A percentile compares a stretch with the other conserved stretches of the same genome.
These are phyloP conservation scores for Zaprionus camerounensis DNA, from an alignment of 1,140 invertebrate genomes.

Conservation along the genomic window DNA sequence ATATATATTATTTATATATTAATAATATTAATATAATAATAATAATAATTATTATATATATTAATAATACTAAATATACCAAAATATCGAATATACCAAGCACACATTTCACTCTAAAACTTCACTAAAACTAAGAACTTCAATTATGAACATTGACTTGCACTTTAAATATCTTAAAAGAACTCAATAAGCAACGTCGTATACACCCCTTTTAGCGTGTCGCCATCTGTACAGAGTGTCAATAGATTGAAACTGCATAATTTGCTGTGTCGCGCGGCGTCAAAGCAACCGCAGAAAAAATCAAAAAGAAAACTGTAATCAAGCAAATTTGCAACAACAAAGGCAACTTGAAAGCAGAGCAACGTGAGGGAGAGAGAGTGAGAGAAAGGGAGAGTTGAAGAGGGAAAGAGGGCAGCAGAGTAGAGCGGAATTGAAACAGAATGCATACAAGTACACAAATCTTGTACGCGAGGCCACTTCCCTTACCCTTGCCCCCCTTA, in stretches of 20 bases:
- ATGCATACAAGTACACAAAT: conserved; percentile 13
- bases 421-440: background rate
- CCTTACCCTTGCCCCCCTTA: background rate
- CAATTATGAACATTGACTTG: no score
- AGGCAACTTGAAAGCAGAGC: conserved; percentile 6
- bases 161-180: no score
- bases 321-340: conserved; percentile 22
- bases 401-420: background rate
- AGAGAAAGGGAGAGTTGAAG: background rate
- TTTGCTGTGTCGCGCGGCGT: conserved; percentile 9
- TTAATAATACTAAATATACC: no score
- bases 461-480: background rate
- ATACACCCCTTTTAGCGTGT: background rate
- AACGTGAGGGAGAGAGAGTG: background rate
- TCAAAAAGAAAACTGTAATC: conserved; percentile 32
- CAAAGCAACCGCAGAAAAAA: conserved; percentile 28
- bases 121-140: no score
- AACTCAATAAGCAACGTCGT: background rate
- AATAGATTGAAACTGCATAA: conserved; percentile 29
- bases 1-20: no score
- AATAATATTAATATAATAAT: no score
- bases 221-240: conserved; percentile 5
- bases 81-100: no score
- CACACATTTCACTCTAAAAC: no score
- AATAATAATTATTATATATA: no score